Base-by-base conservation (phyloP, 1,140 invertebrate genomes). In the Bombus huntii region DNA sequence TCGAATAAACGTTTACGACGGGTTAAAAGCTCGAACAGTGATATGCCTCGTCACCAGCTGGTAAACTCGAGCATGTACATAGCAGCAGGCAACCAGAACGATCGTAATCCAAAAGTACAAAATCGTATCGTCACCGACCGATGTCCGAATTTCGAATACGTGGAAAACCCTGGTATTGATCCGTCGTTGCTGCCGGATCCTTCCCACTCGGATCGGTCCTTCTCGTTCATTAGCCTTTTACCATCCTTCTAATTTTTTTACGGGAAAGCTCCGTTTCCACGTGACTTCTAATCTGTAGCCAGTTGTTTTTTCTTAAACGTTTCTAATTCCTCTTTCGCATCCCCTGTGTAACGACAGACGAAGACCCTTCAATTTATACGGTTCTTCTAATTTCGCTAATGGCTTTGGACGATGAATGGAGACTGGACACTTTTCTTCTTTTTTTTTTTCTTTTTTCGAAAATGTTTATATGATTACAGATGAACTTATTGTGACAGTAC, bases 101-200 rank as follows among this genome's bases (percentile, higher is more conserved):
- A 77, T 70, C 81, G 77, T 88, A 88, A 88, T 88, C 76, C 86
- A 81, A 66, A 80, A 85, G 65, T 57, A 76, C 47, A 73, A 77
- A 81, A 88, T 81, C 77, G 87, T 81, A 74, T 88, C 72, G n/a
- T 31, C 25, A 77, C 53, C 12, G 42, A 71, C n/a, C 53, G 18
- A 79, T 53, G 47, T 68, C 34, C 77, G 74, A 81, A 59, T 88
- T 89, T 75, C 76, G 59, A 73, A 42, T 75, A 28, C 39, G 12
- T 42, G 10, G 57, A 31, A 34, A 59, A 47, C 10, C 18, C 34
- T 6, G 42, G 28, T 86, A 77, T 73, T 28, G 66, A 73, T 87
- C 68, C 8, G 34, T 37, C 74, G 34, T 44, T 88, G 31, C 31
- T 42, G 47, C 6, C 47, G 1, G 47, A 53, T 53, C 5, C 10